Conservation (phyloP, 1,140 invertebrate species). For the Centruroides vittatus region DNA sequence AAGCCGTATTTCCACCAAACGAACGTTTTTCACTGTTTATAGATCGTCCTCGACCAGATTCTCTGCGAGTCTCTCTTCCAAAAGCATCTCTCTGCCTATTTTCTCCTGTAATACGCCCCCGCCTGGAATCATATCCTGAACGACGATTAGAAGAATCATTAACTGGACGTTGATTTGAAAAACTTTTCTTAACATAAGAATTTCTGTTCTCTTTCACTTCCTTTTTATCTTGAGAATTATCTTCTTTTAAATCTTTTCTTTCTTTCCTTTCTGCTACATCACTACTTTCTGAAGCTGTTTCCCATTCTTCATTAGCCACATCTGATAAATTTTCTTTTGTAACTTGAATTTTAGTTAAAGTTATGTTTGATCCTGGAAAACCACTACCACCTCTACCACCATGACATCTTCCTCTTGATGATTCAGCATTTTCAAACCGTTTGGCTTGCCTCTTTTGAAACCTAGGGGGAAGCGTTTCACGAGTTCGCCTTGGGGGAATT, state of each 20-base stretch:
- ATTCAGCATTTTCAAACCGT: constrained; percentile 17
- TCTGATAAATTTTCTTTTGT: constrained; percentile 35
- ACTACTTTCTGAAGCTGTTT: constrained; percentile 45
- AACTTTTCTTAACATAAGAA: constrained; percentile 25
- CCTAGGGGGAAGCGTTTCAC: constrained; percentile 18
- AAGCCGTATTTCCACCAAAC: constrained; percentile 4
- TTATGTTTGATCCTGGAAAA: constrained; percentile 3
- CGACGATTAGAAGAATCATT: constrained; percentile 21
- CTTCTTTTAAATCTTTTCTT: constrained; percentile 16
- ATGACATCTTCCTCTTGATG: constrained; percentile 19
- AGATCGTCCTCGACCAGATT: constrained; percentile 3
- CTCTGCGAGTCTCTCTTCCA: constrained; percentile 6
- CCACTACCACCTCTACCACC: constrained; percentile 22
- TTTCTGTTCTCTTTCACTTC: constrained; percentile 7
- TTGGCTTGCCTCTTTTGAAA: constrained; percentile 19
- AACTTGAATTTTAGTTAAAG: constrained; percentile 4
- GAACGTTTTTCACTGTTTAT: background rate
- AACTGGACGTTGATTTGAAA: constrained; percentile 29
- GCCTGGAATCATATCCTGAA: background rate
- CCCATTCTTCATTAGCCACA: constrained; percentile 39
- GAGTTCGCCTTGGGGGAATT: constrained; percentile 9
- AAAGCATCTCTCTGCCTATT: constrained; percentile 14
- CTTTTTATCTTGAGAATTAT: constrained; percentile 15
- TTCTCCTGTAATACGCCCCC: background rate
- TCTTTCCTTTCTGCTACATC: constrained; percentile 29